These are phyloP conservation scores for Netelia fuscicornis DNA, from an alignment of 2,888 invertebrate genomes.

Conservation along the genomic window DNA sequence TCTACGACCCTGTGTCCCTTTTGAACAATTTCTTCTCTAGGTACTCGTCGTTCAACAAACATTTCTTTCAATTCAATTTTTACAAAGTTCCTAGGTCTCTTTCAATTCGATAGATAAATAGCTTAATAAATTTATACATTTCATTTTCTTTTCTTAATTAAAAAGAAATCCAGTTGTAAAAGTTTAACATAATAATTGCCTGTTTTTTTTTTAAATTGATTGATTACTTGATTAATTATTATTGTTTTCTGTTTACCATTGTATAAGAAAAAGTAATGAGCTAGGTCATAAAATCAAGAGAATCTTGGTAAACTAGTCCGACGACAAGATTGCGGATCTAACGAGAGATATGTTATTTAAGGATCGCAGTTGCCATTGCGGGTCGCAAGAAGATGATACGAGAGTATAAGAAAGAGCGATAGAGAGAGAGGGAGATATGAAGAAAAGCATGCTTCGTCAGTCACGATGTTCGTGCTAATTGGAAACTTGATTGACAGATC, in stretches of 20 bases:
- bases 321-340: background rate
- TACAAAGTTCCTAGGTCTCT: no score
- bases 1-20: background rate
- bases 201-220: background rate
- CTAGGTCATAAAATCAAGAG: constrained; percentile 5
- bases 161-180: no score
- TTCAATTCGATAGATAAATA: no score
- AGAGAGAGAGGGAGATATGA: background rate
- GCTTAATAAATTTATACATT: no score
- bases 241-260: background rate
- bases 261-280: background rate
- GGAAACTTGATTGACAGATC: constrained; percentile 45
- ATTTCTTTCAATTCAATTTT: no score
- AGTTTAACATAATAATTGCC: background rate
- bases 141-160: no score
- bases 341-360: constrained; percentile 30
- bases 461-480: constrained; percentile 42
- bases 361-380: background rate
- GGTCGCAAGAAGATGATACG: no score
- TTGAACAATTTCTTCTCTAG: background rate
- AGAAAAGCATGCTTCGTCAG: constrained; percentile 34
- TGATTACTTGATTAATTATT: background rate
- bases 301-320: constrained; percentile 5
- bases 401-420: background rate
- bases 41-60: no score